Conservation (phyloP, 2,888 invertebrate species). For the Homarus gammarus region DNA sequence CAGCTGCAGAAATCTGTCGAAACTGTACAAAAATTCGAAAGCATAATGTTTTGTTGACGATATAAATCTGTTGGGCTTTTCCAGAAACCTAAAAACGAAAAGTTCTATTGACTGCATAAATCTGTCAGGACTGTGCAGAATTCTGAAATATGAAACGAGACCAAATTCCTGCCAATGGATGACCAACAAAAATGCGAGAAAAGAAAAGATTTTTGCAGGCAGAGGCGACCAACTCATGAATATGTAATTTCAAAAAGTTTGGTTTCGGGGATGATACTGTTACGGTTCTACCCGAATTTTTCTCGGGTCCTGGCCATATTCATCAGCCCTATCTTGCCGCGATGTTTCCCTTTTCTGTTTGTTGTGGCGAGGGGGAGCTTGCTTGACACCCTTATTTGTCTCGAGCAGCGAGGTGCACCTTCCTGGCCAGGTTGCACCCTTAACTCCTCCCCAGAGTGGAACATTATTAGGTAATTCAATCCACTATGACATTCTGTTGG, state of each 20-base stretch:
- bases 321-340: neutral
- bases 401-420: too few species aligned
- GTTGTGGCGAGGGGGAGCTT: neutral
- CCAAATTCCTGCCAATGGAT: neutral
- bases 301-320: neutral
- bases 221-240: neutral
- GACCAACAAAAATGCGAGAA: neutral
- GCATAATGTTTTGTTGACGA: neutral
- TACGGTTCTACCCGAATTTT: neutral
- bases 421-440: too few species aligned
- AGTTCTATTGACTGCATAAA: neutral
- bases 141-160: neutral
- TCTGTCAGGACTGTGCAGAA: neutral
- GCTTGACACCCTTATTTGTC: too few species aligned
- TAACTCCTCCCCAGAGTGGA: too few species aligned
- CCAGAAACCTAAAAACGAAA: neutral
- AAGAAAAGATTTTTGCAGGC: conserved; percentile 1
- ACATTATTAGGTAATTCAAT: too few species aligned
- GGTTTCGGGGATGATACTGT: conserved; percentile 3
- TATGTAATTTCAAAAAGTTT: conserved; percentile 11
- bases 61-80: neutral
- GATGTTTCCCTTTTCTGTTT: neutral
- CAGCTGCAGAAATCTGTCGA: too few species aligned
- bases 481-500: too few species aligned
- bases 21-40: too few species aligned